Percentiles rank a stretch among this genome's conserved stretches.
These are phyloP conservation scores for Coenonympha arcania DNA, from an alignment of 2,888 invertebrate genomes.

Conservation along the genomic window DNA sequence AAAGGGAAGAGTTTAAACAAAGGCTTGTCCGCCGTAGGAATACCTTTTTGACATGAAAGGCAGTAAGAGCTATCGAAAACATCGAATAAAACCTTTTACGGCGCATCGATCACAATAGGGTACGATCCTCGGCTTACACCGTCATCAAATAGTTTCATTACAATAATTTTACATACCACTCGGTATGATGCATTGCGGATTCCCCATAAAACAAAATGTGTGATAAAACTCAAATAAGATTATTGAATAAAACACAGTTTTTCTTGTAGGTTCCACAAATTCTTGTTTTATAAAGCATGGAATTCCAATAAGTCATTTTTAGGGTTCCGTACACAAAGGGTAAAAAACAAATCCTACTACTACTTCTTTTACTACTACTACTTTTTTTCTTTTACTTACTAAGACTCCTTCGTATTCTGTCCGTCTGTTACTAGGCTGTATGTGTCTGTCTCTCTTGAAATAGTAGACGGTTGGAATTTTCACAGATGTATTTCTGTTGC, in stretches of 20 bases:
- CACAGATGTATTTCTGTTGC: too few relatives aligned
- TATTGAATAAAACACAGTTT: background rate
- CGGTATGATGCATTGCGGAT: background rate
- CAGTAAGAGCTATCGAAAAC: slow-evolving; percentile 45
- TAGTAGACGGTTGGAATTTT: too few relatives aligned
- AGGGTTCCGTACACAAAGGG: too few relatives aligned
- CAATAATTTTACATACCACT: background rate
- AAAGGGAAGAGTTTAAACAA: slow-evolving; percentile 22
- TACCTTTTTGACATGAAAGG: slow-evolving; percentile 42
- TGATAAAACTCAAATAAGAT: background rate
- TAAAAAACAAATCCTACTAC: too few relatives aligned
- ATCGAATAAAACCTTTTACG: slow-evolving; percentile 52
- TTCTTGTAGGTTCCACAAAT: too few relatives aligned
- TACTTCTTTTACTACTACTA: too few relatives aligned
- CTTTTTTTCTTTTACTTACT: too few relatives aligned
- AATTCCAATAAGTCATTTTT: too few relatives aligned
- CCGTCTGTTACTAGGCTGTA: too few relatives aligned
- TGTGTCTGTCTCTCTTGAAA: too few relatives aligned
- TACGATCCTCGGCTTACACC: slow-evolving; percentile 34
- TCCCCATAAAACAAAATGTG: background rate
- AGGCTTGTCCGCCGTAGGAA: slow-evolving; percentile 39
- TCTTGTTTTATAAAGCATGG: too few relatives aligned
- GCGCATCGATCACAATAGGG: slow-evolving; percentile 42
- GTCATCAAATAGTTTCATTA: slow-evolving; percentile 16
- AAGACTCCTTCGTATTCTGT: too few relatives aligned